Percentiles rank a stretch among this genome's conserved stretches.
phyloP scores from a whole-genome alignment of 2,888 invertebrate genomes.

The Parnassius smintheus region DNA sequence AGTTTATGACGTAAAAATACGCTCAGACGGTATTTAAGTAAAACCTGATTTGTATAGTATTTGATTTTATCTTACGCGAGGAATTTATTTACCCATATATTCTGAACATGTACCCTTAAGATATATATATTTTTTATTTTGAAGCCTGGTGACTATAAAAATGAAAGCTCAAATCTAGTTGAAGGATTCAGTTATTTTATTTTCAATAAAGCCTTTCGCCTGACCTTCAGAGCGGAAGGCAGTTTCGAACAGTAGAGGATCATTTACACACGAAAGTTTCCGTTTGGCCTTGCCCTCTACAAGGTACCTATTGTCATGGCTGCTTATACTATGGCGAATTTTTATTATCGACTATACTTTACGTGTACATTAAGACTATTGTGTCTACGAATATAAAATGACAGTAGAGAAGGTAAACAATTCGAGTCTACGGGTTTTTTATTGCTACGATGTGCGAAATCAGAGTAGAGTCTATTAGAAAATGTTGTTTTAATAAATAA shows the following conservation, averaged over 20 bases:
- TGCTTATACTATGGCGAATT: constrained; percentile 37
- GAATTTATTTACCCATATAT: background rate
- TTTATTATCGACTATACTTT: constrained; percentile 37
- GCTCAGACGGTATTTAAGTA: too few relatives aligned
- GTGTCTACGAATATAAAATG: background rate
- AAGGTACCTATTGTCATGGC: constrained; percentile 43
- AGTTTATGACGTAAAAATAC: too few relatives aligned
- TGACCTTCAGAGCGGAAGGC: constrained; percentile 34
- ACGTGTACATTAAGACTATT: constrained; percentile 12
- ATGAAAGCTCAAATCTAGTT: constrained; percentile 16
- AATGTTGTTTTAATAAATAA: background rate
- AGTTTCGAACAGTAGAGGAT: constrained; percentile 37
- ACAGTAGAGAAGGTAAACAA: background rate
- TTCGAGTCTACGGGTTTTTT: constrained; percentile 9
- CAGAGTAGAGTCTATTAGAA: constrained; percentile 2
- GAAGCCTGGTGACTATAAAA: constrained; percentile 1
- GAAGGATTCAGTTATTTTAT: constrained; percentile 15
- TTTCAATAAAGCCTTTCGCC: constrained; percentile 25
- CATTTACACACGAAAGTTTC: constrained; percentile 54
- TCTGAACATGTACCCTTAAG: background rate
- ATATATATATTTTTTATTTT: background rate
- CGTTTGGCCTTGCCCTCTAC: constrained; percentile 56
- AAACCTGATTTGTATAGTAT: too few relatives aligned
- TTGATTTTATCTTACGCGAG: too few relatives aligned
- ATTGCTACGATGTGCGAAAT: constrained; percentile 10